These are phyloP conservation scores for Beroe ovata DNA, from an alignment of 37 sponge, comb jelly and placozoan species.

Conservation along the genomic window DNA sequence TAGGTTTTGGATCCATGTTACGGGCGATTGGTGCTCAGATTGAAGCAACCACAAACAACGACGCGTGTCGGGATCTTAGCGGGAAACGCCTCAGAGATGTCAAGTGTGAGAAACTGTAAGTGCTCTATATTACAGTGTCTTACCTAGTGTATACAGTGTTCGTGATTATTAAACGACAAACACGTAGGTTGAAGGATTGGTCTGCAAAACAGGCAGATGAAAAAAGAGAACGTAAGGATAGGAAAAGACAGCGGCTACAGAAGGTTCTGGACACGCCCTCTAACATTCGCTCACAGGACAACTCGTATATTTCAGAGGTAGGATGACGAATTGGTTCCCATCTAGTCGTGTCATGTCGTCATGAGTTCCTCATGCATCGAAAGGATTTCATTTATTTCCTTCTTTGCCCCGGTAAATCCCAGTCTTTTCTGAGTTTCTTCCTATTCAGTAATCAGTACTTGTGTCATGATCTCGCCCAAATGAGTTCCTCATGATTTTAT, in stretches of 20 bases:
- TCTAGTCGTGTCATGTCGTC: too few relatives aligned
- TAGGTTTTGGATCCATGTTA: conserved; percentile 97
- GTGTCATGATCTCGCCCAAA: too few relatives aligned
- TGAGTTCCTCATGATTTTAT: too few relatives aligned
- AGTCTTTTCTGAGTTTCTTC: too few relatives aligned
- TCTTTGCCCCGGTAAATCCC: too few relatives aligned
- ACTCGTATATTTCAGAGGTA: conserved; percentile 39
- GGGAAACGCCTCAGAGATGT: conserved; percentile 93
- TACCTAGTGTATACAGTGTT: too few relatives aligned
- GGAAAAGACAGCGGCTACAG: conserved; percentile 66
- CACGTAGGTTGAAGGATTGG: conserved; percentile 85
- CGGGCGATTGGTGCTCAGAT: conserved; percentile 89
- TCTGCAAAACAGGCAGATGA: conserved; percentile 75
- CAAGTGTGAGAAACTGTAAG: conserved; percentile 81
- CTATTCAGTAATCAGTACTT: too few relatives aligned
- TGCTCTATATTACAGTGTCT: background rate
- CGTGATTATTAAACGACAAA: too few relatives aligned
- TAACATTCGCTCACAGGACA: conserved; percentile 7
- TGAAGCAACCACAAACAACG: conserved; percentile 82
- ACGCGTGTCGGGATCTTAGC: conserved; percentile 94
- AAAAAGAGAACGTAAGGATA: conserved; percentile 65
- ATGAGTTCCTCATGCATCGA: too few relatives aligned
- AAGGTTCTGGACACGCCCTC: background rate
- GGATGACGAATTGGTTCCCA: too few relatives aligned
- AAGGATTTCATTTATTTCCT: too few relatives aligned